Evolutionary conservation across 2,113 vertebrate genomes (phyloP), one percentile per base, ranked within the genome.

Genomic region (Sebastes schlegelii): DNA sequence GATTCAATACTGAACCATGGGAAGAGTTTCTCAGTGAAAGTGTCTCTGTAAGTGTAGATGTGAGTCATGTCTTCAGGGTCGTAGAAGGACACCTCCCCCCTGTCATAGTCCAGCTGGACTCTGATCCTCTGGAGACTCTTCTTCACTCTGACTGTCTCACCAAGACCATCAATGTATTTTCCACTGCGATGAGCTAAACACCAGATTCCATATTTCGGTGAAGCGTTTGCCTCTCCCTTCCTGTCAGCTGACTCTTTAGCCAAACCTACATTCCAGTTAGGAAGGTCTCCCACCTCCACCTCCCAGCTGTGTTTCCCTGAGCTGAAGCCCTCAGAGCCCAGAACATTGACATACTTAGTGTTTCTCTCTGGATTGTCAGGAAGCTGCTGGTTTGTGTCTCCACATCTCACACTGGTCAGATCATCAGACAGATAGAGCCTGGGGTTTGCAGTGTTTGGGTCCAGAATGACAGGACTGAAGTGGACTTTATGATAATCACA

Each of bases 31-130:
- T 88, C 85, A 52, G 75, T 87, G 86, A 91, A 91, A 57, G 77
- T 83, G 71, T 75, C 43, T 83, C 13, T 80, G 74, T 86, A 0
- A 21, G 80, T 87, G 80, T 1, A 75, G 74, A 91, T 72, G 42
- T 23, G 82, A 66, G 54, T 77, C 81, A 14, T 79, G 67, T 74
- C 75, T 77, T 90, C 85, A 61, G 83, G 23, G 23, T 23, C 23
- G 23, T 23, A 23, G 23, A 23, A 23, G 23, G 80, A 86, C 79
- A 91, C 87, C 60, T 87, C 23, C 16, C 87, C 72, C 7, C 40
- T 65, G 55, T 89, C 66, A 52, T 65, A 88, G 80, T 93, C 87
- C 83, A 93, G 88, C 73, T 88, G 71, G 55, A 93, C 81, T 49
- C 23, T 23, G 23, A 23, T 23, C 23, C 23, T 23, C 23, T 23